These are phyloP conservation scores for Andrena flavipes DNA, from an alignment of 2,888 invertebrate genomes.

Conservation along the genomic window DNA sequence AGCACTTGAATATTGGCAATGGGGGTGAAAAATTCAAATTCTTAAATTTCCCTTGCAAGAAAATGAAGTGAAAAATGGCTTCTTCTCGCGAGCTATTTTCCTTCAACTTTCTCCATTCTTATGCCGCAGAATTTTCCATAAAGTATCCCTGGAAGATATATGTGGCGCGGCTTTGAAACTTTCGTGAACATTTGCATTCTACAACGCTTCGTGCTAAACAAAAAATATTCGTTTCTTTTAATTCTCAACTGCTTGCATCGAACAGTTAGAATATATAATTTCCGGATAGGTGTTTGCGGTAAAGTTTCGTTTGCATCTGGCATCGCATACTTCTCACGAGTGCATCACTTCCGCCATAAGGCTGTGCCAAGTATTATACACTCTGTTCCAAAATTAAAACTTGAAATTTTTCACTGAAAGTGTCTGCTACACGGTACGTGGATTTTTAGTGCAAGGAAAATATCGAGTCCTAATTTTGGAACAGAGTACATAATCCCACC, in stretches of 20 bases:
- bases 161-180: neutral
- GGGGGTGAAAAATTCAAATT: neutral
- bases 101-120: neutral
- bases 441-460: too few species aligned
- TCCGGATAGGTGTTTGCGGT: too few species aligned
- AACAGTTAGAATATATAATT: too few species aligned
- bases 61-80: neutral
- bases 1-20: neutral
- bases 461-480: neutral
- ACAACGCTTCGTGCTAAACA: too few species aligned
- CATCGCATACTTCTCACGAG: slow-evolving; percentile 7
- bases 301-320: too few species aligned
- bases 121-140: neutral
- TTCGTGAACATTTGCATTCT: neutral
- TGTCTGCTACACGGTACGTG: too few species aligned
- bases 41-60: neutral
- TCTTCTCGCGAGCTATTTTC: neutral
- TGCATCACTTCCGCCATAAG: slow-evolving; percentile 34
- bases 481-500: too few species aligned
- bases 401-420: neutral
- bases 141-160: neutral
- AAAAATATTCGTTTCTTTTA: too few species aligned
- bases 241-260: too few species aligned
- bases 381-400: neutral
- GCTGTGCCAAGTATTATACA: slow-evolving; percentile 27